Evolutionary conservation across 2,797 vertebrate genomes (phyloP).

Genomic region (Gambelia wislizenii): DNA sequence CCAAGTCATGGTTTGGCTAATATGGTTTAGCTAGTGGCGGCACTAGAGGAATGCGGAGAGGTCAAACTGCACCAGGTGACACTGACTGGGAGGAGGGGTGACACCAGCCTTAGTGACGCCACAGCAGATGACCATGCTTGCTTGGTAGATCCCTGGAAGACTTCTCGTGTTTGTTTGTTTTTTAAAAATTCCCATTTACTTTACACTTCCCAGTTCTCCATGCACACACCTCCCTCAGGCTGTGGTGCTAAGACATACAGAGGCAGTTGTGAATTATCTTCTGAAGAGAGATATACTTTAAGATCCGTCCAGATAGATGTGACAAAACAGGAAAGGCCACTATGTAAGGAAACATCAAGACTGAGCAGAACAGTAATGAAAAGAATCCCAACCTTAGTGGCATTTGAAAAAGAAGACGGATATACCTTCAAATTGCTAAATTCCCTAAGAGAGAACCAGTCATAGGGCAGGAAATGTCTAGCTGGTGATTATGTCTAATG

Average conservation of each 20-base stretch:
- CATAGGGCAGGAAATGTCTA: not conserved
- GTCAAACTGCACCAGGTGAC: no score
- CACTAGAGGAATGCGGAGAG: no score
- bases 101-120: no score
- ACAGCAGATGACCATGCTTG: no score
- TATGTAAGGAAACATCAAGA: not conserved
- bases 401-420: not conserved
- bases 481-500: not conserved
- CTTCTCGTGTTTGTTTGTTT: no score
- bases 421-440: not conserved
- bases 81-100: no score
- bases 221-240: not conserved
- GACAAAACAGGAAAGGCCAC: not conserved
- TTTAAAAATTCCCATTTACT: no score
- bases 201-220: not conserved
- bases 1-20: not conserved
- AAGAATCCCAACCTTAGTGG: not conserved
- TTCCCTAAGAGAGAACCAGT: not conserved
- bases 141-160: no score
- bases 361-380: not conserved
- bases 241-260: not conserved
- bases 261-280: not conserved
- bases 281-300: not conserved
- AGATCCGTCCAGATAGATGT: not conserved
- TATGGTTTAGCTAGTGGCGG: no score